Evolutionary conservation across 2,888 invertebrate species (phyloP).

Genomic region (Junonia oenone): DNA sequence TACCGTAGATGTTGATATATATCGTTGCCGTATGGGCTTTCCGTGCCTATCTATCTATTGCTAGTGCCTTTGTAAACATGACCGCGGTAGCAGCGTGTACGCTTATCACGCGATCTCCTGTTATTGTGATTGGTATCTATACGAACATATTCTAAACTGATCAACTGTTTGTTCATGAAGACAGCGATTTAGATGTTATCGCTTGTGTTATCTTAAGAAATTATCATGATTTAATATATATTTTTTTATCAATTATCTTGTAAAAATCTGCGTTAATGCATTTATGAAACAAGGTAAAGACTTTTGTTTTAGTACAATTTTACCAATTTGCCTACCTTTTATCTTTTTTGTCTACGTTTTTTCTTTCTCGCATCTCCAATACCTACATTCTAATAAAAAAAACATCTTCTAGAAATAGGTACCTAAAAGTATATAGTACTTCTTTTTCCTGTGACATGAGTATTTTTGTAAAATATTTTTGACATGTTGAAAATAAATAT

Average conservation of each 20-base stretch:
- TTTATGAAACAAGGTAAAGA: too few relatives aligned
- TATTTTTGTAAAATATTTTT: too few relatives aligned
- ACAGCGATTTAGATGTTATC: neutral
- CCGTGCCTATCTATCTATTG: conserved; percentile 19
- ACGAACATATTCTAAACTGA: conserved; percentile 1
- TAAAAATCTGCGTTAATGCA: too few relatives aligned
- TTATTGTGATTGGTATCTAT: conserved; percentile 18
- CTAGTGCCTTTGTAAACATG: conserved; percentile 48
- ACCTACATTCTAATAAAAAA: too few relatives aligned
- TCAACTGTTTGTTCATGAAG: neutral
- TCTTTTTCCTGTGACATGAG: too few relatives aligned
- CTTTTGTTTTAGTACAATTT: too few relatives aligned
- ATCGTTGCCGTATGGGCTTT: conserved; percentile 18
- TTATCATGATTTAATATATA: neutral
- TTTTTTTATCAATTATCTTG: neutral
- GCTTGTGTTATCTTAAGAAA: neutral
- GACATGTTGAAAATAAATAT: too few relatives aligned
- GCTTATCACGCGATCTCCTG: conserved; percentile 41
- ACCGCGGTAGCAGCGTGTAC: conserved; percentile 39
- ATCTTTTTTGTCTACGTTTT: too few relatives aligned
- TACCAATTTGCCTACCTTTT: too few relatives aligned
- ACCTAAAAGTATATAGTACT: too few relatives aligned
- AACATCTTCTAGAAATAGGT: too few relatives aligned
- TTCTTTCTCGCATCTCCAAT: too few relatives aligned
- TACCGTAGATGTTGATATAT: conserved; percentile 20